Evolutionary conservation across 2,888 invertebrate genomes (phyloP).

Genomic region (Leptinotarsa haldemani): DNA sequence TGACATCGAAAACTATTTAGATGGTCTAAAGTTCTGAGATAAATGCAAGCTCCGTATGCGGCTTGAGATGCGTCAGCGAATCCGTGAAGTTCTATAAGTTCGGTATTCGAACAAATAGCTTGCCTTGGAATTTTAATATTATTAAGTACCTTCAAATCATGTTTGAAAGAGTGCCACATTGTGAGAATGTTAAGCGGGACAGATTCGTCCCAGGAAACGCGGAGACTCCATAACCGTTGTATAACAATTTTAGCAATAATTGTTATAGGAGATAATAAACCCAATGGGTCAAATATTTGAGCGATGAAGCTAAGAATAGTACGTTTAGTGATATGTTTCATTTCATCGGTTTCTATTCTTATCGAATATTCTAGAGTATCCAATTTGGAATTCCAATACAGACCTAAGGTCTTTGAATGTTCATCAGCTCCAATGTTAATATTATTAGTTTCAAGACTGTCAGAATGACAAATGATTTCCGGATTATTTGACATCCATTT

Average conservation of each 20-base stretch:
- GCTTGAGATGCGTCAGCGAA: constrained; percentile 37
- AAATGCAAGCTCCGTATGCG: constrained; percentile 35
- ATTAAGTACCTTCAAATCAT: neutral
- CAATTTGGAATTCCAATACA: constrained; percentile 2
- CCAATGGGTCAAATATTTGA: constrained; percentile 38
- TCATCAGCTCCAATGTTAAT: constrained; percentile 1
- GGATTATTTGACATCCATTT: neutral
- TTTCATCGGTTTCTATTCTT: constrained; percentile 2
- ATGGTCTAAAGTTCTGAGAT: neutral
- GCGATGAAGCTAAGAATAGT: constrained; percentile 24
- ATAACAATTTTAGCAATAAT: constrained; percentile 33
- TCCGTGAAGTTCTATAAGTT: constrained; percentile 32
- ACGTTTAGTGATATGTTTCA: constrained; percentile 22
- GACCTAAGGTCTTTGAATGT: neutral
- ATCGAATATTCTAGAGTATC: constrained; percentile 3
- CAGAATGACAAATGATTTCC: neutral
- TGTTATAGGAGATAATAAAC: constrained; percentile 30
- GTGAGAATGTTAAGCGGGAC: constrained; percentile 24
- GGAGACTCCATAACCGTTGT: constrained; percentile 33
- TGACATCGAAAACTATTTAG: neutral
- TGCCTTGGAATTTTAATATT: constrained; percentile 30
- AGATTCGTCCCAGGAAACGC: constrained; percentile 33
- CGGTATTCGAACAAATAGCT: constrained; percentile 21
- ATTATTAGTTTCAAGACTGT: neutral
- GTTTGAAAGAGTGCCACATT: constrained; percentile 7